A percentile compares a stretch with the other conserved stretches of the same genome.
phyloP scores from a whole-genome alignment of 1,140 invertebrate species.

The Andricus grossulariae region DNA sequence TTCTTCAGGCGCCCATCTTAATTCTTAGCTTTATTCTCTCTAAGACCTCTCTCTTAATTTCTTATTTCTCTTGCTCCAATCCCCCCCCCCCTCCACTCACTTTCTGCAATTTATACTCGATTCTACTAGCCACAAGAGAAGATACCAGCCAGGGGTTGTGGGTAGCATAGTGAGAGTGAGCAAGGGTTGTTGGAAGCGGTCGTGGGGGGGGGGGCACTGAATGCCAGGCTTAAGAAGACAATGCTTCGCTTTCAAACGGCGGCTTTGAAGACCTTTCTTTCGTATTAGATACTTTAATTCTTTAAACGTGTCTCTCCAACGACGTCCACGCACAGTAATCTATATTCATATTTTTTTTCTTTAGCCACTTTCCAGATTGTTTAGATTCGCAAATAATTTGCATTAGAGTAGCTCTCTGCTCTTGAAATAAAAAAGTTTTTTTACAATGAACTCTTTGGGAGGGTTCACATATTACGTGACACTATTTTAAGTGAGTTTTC shows the following conservation, averaged over 20 bases:
- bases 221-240: conserved; percentile 75
- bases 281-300: conserved; percentile 75
- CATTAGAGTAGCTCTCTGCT: neutral
- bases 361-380: neutral
- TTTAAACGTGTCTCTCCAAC: conserved; percentile 69
- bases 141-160: conserved; percentile 37
- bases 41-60: conserved; percentile 77
- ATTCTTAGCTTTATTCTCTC: conserved; percentile 77
- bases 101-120: conserved; percentile 71
- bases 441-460: too few species aligned
- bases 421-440: too few species aligned
- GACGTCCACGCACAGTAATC: conserved; percentile 35
- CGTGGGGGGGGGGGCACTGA: conserved; percentile 60
- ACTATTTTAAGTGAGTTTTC: too few species aligned
- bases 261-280: conserved; percentile 74
- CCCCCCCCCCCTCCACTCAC: conserved; percentile 45
- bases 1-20: conserved; percentile 68
- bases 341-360: conserved; percentile 20
- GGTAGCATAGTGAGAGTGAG: conserved; percentile 44
- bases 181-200: conserved; percentile 44
- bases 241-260: conserved; percentile 74
- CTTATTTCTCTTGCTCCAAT: conserved; percentile 72
- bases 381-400: neutral
- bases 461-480: too few species aligned
- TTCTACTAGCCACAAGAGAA: conserved; percentile 31